phyloP scores from a whole-genome alignment of 2,888 invertebrate genomes.

The Pyralis farinalis region DNA sequence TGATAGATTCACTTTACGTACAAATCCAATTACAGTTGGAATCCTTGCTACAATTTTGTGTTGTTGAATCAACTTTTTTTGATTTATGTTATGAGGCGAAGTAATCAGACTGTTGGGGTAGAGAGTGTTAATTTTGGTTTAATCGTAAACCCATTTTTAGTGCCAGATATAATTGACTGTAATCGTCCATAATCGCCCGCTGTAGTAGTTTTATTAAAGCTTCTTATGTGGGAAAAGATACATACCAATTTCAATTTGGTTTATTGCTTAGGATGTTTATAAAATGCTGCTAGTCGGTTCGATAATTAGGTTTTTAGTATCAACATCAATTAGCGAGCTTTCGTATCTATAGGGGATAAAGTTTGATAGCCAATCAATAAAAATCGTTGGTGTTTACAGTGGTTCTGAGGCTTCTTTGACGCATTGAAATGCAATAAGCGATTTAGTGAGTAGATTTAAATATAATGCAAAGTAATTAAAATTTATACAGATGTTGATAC shows the following conservation, averaged over 20 bases:
- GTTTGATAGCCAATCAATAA: too few species aligned
- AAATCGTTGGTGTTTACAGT: too few species aligned
- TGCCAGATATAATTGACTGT: conserved; percentile 52
- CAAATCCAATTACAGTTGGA: conserved; percentile 71
- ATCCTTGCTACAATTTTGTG: conserved; percentile 70
- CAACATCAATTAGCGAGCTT: background rate
- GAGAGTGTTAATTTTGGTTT: conserved; percentile 67
- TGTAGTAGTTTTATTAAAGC: conserved; percentile 41
- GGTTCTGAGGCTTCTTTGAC: too few species aligned
- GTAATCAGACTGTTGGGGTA: conserved; percentile 55
- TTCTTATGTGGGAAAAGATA: conserved; percentile 45
- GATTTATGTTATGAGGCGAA: conserved; percentile 61
- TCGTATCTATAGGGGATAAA: too few species aligned
- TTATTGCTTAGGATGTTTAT: conserved; percentile 16
- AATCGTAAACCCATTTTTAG: conserved; percentile 63
- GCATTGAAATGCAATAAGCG: too few species aligned
- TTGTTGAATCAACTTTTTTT: conserved; percentile 45
- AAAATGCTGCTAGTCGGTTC: conserved; percentile 5
- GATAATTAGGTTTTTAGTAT: conserved; percentile 7
- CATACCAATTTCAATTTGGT: conserved; percentile 21
- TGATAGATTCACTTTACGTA: conserved; percentile 70
- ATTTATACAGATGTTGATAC: too few species aligned
- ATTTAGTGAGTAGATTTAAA: conserved; percentile 1
- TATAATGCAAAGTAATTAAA: background rate
- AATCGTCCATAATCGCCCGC: conserved; percentile 51